Percentiles rank a stretch among this genome's conserved stretches.
Evolutionary conservation across 2,113 vertebrate species (phyloP).

Genomic region (Typhlomys cinereus): DNA sequence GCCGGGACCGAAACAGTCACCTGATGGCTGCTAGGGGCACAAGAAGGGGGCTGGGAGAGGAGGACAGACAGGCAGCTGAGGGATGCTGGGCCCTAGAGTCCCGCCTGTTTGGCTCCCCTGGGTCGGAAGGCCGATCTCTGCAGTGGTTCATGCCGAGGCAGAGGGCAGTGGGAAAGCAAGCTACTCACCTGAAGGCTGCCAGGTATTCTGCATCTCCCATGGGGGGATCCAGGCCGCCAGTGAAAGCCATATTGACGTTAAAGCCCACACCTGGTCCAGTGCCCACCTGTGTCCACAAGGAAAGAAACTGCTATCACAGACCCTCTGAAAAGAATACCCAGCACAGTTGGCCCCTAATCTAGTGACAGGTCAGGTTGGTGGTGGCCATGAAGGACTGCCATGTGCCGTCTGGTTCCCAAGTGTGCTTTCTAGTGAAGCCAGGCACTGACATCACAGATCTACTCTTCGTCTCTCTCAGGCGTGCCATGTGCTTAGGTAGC

Average conservation of each 20-base stretch:
- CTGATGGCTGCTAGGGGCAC: rapidly evolving
- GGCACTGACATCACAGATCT: rapidly evolving
- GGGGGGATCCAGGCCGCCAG: constrained; percentile 95
- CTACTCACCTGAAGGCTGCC: constrained; percentile 94
- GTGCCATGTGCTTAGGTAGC: not conserved
- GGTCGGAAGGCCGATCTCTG: rapidly evolving
- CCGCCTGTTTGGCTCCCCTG: rapidly evolving
- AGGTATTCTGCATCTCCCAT: constrained; percentile 97
- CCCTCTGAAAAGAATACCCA: rapidly evolving
- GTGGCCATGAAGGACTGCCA: not conserved
- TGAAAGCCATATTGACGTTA: constrained; percentile 98
- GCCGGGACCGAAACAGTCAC: rapidly evolving
- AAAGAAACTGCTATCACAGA: not conserved
- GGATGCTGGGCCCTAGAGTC: too few relatives aligned
- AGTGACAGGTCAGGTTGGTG: too few relatives aligned
- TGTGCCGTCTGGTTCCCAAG: rapidly evolving
- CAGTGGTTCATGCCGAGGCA: not conserved
- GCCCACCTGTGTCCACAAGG: constrained; percentile 88
- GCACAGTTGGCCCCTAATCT: not conserved
- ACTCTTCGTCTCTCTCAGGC: rapidly evolving
- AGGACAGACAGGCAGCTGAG: too few relatives aligned
- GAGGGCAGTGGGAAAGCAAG: rapidly evolving
- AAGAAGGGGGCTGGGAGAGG: rapidly evolving
- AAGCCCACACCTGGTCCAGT: constrained; percentile 93
- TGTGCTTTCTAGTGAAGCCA: too few relatives aligned